These are phyloP conservation scores for Columba livia DNA, from an alignment of 2,113 vertebrate genomes.

Conservation along the genomic window DNA sequence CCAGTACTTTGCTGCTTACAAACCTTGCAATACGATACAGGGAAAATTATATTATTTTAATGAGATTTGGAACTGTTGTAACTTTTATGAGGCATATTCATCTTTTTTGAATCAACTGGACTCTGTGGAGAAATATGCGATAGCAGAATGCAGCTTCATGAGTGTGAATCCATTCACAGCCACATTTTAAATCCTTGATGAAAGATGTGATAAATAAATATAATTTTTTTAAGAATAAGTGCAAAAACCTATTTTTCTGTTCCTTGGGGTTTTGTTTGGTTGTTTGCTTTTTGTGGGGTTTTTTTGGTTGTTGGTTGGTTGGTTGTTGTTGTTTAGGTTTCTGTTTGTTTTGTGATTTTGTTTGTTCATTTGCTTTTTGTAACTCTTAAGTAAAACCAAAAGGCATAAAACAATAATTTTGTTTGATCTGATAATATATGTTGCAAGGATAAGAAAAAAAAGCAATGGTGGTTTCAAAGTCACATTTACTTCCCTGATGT, in stretches of 20 bases:
- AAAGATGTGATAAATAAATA: neutral
- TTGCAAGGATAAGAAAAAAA: neutral
- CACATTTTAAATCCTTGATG: rapidly evolving
- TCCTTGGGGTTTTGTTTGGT: neutral
- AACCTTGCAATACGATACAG: neutral
- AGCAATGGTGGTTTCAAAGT: neutral
- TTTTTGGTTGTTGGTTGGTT: too few relatives aligned
- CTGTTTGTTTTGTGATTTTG: too few relatives aligned
- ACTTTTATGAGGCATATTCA: neutral
- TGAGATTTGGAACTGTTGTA: neutral
- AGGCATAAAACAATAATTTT: neutral
- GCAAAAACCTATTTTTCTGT: neutral
- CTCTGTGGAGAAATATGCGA: neutral
- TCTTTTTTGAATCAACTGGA: neutral
- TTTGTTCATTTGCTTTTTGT: neutral
- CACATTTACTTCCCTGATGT: neutral
- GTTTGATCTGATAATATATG: neutral
- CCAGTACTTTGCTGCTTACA: neutral
- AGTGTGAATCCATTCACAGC: neutral
- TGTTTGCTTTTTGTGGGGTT: too few relatives aligned
- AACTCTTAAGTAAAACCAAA: neutral
- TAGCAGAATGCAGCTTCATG: neutral
- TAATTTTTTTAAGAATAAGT: neutral
- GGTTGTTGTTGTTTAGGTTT: too few relatives aligned
- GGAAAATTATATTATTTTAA: neutral